Conservation (phyloP, 2,113 vertebrate genomes). For the Gasterosteus aculeatus region DNA sequence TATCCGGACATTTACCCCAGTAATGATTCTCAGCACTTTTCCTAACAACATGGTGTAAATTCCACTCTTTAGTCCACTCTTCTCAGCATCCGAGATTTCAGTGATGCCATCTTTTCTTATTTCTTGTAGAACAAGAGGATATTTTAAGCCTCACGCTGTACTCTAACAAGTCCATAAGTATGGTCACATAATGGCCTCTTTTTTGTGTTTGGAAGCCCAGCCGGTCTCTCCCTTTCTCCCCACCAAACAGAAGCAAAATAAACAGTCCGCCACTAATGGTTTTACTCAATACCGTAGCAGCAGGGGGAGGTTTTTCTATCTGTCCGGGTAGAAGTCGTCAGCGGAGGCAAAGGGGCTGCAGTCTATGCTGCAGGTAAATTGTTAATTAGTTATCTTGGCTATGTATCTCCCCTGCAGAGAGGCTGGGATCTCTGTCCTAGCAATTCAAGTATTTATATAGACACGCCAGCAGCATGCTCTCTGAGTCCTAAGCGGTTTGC, state of each 20-base stretch:
- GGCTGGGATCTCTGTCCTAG: constrained; percentile 52
- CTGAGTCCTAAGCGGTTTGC: constrained; percentile 35
- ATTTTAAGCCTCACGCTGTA: constrained; percentile 17
- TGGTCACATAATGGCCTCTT: constrained; percentile 2
- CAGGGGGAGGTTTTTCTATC: constrained; percentile 46
- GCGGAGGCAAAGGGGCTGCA: constrained; percentile 37
- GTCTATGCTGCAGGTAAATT: constrained; percentile 72
- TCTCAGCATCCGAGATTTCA: constrained; percentile 22
- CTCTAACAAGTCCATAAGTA: neutral
- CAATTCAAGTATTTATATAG: constrained; percentile 44
- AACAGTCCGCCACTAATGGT: constrained; percentile 39
- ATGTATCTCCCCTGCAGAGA: constrained; percentile 66
- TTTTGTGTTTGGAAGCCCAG: constrained; percentile 2
- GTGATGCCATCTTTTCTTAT: constrained; percentile 36
- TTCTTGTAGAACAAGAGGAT: constrained; percentile 22
- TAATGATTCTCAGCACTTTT: constrained; percentile 29
- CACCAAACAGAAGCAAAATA: constrained; percentile 13
- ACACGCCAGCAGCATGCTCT: constrained; percentile 36
- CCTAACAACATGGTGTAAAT: constrained; percentile 10
- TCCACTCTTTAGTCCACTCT: constrained; percentile 16
- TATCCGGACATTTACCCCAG: constrained; percentile 2
- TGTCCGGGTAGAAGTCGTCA: constrained; percentile 39
- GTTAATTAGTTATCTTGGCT: constrained; percentile 72
- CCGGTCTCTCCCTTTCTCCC: neutral
- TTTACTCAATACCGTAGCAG: constrained; percentile 48